A percentile compares a stretch with the other conserved stretches of the same genome.
Evolutionary conservation across 2,888 invertebrate species (phyloP).

Genomic region (Ennomos fuscantarius): DNA sequence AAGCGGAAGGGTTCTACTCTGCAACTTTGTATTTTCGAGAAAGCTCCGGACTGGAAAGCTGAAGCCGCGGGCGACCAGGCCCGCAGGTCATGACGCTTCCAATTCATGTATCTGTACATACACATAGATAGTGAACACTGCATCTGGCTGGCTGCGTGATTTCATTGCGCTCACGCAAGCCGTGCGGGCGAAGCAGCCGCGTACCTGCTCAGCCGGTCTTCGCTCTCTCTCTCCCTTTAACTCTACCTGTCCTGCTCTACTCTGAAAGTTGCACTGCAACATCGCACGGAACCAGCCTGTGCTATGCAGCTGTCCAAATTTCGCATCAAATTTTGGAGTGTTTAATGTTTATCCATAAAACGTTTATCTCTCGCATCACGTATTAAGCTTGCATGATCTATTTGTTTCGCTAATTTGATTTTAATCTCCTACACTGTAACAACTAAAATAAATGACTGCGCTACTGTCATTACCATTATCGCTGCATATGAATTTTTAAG

Average conservation of each 20-base stretch:
- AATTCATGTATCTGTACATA: background rate
- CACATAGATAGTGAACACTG: constrained; percentile 27
- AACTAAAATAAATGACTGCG: constrained; percentile 2
- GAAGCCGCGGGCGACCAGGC: constrained; percentile 12
- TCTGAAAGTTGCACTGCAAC: constrained; percentile 53
- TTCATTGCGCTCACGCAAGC: constrained; percentile 53
- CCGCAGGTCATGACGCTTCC: constrained; percentile 1
- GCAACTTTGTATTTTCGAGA: constrained; percentile 20
- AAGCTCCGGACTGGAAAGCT: constrained; percentile 14
- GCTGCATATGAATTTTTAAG: constrained; percentile 14
- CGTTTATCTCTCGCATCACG: too few species aligned
- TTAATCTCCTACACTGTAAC: constrained; percentile 3
- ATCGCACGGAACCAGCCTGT: constrained; percentile 43
- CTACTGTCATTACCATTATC: constrained; percentile 12
- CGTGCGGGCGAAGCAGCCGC: constrained; percentile 45
- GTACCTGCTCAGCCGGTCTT: constrained; percentile 69
- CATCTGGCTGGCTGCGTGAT: constrained; percentile 67
- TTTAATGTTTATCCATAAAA: background rate
- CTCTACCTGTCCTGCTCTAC: constrained; percentile 47
- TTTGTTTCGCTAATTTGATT: constrained; percentile 6
- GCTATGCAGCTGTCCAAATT: constrained; percentile 36
- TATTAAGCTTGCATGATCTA: too few species aligned
- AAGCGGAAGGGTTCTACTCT: constrained; percentile 20
- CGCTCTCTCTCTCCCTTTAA: constrained; percentile 43
- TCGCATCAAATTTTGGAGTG: constrained; percentile 25